Evolutionary conservation across 1,140 invertebrate species (phyloP), one percentile per base, ranked within the genome.

Genomic region (Nasonia giraulti): DNA sequence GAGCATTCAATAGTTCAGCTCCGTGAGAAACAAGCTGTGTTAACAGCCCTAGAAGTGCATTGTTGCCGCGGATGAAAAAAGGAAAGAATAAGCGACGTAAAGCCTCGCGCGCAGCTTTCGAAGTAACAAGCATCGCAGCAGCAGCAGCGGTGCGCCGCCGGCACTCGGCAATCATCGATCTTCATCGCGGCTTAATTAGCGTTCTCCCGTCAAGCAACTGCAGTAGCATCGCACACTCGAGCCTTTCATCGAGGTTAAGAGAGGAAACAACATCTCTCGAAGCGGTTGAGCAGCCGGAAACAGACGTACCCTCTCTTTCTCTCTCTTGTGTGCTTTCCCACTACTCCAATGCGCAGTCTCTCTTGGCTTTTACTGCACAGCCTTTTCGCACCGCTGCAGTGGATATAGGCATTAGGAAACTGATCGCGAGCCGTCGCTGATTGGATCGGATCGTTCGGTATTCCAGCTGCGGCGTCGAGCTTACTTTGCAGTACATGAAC

Each of bases 181-280:
- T 50, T 55, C 75, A 77, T 77, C 37, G 75, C 20, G 20, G 44
- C 75, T 77, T 77, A 77, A 77, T 77, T 77, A 77, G 40, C 75
- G 23, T 23, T 50, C 74, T 44, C 55, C 55, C 40, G 37, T 6
- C 55, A 62, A 62, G 55, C 55, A 55, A 12, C 27, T 27, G 27
- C 23, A n/a, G 6, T 37, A 50, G 75, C 44, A 55, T 77, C 33
- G 74, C 27, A 10, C 33, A 37, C 37, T 76, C 31, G 17, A 44
- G 74, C 75, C 75, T 77, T 77, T 77, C 40, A 77, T 55, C 17
- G 75, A 50, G 75, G 75, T 77, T 77, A 77, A 77, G 75, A 50
- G 75, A 23, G 33, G 55, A 62, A 62, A 62, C 50, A 33, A 74
- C 73, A 74, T 74, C 73, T 74, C 73, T 74, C 37, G 73, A 74